Evolutionary conservation across 2,797 vertebrate species (phyloP).

Genomic region (Melanotaenia pygmaea): DNA sequence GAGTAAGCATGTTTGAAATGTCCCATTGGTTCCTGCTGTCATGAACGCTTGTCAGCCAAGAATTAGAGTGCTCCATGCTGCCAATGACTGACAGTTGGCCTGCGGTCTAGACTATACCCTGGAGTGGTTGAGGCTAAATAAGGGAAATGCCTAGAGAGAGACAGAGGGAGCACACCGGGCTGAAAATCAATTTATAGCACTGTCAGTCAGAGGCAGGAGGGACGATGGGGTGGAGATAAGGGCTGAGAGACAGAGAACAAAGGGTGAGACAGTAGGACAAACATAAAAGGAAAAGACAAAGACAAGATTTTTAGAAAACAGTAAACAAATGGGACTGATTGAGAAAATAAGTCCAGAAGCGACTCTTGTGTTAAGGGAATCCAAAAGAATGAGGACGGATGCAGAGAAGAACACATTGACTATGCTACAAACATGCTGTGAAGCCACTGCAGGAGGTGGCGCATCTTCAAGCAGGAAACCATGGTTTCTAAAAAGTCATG

Average conservation of each 20-base stretch:
- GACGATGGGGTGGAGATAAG: slow-evolving; percentile 52
- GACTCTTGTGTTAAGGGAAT: slow-evolving; percentile 36
- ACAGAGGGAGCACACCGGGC: slow-evolving; percentile 74
- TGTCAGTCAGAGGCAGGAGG: slow-evolving; percentile 74
- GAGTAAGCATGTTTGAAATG: slow-evolving; percentile 69
- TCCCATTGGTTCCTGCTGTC: slow-evolving; percentile 77
- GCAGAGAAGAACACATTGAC: slow-evolving; percentile 13
- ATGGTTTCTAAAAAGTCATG: slow-evolving; percentile 21
- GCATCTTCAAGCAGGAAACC: slow-evolving; percentile 35
- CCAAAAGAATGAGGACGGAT: slow-evolving; percentile 22
- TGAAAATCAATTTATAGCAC: slow-evolving; percentile 81
- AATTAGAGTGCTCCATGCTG: slow-evolving; percentile 76
- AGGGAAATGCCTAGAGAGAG: slow-evolving; percentile 78
- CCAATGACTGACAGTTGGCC: slow-evolving; percentile 75
- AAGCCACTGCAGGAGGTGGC: slow-evolving; percentile 33
- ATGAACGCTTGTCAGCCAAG: slow-evolving; percentile 76
- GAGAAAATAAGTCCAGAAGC: slow-evolving; percentile 31
- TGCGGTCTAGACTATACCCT: slow-evolving; percentile 78
- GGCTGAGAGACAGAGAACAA: slow-evolving; percentile 20
- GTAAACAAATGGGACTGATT: slow-evolving; percentile 50
- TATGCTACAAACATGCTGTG: slow-evolving; percentile 3
- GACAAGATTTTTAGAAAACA: slow-evolving; percentile 41
- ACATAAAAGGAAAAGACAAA: slow-evolving; percentile 45
- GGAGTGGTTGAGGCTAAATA: slow-evolving; percentile 77
- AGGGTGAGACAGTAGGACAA: slow-evolving; percentile 23